phyloP scores from a whole-genome alignment of 2,797 vertebrate species.

The Fundulus diaphanus region DNA sequence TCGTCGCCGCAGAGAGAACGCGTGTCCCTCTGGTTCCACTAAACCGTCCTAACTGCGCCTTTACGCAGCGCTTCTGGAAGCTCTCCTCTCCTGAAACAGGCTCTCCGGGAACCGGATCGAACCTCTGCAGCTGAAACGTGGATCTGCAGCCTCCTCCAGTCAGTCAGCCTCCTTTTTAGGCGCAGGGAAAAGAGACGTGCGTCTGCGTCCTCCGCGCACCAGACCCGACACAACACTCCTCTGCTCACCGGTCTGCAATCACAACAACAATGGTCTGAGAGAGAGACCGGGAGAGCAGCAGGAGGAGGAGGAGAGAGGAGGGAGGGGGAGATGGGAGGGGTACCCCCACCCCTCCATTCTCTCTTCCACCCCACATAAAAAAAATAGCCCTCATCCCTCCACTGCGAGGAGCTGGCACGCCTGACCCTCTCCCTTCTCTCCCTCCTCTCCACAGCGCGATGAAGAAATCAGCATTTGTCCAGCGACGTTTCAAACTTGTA shows the following conservation, averaged over 20 bases:
- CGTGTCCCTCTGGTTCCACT: slow-evolving; percentile 21
- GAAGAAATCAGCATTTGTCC: neutral
- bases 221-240: slow-evolving; percentile 36
- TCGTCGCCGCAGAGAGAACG: neutral
- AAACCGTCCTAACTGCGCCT: slow-evolving; percentile 46
- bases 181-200: slow-evolving; percentile 20
- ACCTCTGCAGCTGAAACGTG: slow-evolving; percentile 26
- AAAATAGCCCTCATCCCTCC: slow-evolving; percentile 20
- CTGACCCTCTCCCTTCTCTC: slow-evolving; percentile 7
- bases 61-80: slow-evolving; percentile 58
- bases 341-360: slow-evolving; percentile 43
- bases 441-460: slow-evolving; percentile 1
- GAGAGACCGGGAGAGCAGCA: slow-evolving; percentile 46
- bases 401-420: slow-evolving; percentile 27
- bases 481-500: neutral
- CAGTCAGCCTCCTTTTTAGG: slow-evolving; percentile 9
- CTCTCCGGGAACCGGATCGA: slow-evolving; percentile 7
- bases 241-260: slow-evolving; percentile 60
- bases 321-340: slow-evolving; percentile 26
- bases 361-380: neutral
- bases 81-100: slow-evolving; percentile 6
- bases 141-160: slow-evolving; percentile 31
- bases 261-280: slow-evolving; percentile 84
- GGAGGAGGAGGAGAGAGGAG: slow-evolving; percentile 22
- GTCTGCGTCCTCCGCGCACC: slow-evolving; percentile 49